A percentile compares a stretch with the other conserved stretches of the same genome.
Evolutionary conservation across 2,113 vertebrate species (phyloP).

Genomic region (Mugil cephalus): DNA sequence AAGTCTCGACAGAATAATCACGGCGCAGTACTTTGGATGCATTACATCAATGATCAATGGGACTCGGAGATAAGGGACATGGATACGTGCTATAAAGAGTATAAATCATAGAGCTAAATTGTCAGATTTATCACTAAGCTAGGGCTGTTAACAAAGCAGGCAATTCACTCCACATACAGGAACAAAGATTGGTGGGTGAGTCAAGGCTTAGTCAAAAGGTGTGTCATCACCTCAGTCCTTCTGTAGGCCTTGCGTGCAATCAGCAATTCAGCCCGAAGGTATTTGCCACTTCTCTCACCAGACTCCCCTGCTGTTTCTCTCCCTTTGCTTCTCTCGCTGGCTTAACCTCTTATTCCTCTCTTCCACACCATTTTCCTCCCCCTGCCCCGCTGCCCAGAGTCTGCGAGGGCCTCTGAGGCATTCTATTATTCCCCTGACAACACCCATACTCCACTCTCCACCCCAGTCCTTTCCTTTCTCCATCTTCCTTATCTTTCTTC

Average conservation of each 20-base stretch:
- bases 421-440: constrained; percentile 69
- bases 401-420: constrained; percentile 54
- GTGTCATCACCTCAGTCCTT: constrained; percentile 56
- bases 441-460: constrained; percentile 36
- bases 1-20: constrained; percentile 20
- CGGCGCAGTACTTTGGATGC: constrained; percentile 32
- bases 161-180: constrained; percentile 16
- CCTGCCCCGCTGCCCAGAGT: constrained; percentile 41
- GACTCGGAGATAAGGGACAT: constrained; percentile 45
- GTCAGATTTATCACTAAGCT: constrained; percentile 40
- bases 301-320: constrained; percentile 56
- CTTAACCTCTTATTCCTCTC: constrained; percentile 55
- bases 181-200: constrained; percentile 62
- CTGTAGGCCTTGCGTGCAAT: constrained; percentile 35
- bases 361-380: constrained; percentile 52
- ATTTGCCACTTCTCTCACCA: constrained; percentile 59
- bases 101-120: constrained; percentile 38
- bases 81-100: constrained; percentile 25
- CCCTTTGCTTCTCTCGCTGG: constrained; percentile 37
- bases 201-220: constrained; percentile 70
- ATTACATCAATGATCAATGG: constrained; percentile 70
- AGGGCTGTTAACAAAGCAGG: constrained; percentile 38
- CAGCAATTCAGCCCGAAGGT: constrained; percentile 61
- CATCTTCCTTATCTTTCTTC: constrained; percentile 36
- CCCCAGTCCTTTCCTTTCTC: constrained; percentile 32